Conservation (phyloP, 2,888 invertebrate species). For the Himalopsyche anomala region DNA sequence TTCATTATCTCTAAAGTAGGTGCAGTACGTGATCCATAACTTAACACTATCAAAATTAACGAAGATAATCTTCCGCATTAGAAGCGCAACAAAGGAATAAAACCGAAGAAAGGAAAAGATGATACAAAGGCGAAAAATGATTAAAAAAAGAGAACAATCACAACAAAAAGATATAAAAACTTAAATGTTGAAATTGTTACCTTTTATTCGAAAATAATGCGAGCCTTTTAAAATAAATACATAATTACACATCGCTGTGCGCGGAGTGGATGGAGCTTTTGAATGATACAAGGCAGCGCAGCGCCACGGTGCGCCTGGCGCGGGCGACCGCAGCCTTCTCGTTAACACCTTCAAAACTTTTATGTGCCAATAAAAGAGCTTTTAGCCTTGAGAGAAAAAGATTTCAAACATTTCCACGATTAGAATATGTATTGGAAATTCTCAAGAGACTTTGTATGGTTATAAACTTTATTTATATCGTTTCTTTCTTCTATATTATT, state of each 20-base stretch:
- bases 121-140: constrained; percentile 21
- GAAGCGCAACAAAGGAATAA: neutral
- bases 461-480: too few species aligned
- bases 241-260: constrained; percentile 74
- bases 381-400: neutral
- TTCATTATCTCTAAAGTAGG: too few species aligned
- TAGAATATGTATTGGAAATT: neutral
- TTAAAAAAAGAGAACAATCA: constrained; percentile 73
- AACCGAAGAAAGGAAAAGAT: neutral
- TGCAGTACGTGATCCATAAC: neutral
- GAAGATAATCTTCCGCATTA: constrained; percentile 36
- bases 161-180: constrained; percentile 74
- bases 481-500: too few species aligned
- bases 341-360: constrained; percentile 36
- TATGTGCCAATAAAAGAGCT: neutral
- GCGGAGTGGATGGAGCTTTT: constrained; percentile 23
- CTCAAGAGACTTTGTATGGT: too few species aligned
- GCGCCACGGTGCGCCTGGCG: constrained; percentile 25
- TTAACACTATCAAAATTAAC: neutral
- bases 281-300: constrained; percentile 69
- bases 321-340: constrained; percentile 32
- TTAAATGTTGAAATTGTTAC: constrained; percentile 50
- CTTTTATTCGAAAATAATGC: constrained; percentile 70
- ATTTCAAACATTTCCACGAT: too few species aligned
- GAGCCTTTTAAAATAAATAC: constrained; percentile 79